Base-by-base conservation (phyloP, 2,797 vertebrate genomes). In the Rhodeus uyekii region DNA sequence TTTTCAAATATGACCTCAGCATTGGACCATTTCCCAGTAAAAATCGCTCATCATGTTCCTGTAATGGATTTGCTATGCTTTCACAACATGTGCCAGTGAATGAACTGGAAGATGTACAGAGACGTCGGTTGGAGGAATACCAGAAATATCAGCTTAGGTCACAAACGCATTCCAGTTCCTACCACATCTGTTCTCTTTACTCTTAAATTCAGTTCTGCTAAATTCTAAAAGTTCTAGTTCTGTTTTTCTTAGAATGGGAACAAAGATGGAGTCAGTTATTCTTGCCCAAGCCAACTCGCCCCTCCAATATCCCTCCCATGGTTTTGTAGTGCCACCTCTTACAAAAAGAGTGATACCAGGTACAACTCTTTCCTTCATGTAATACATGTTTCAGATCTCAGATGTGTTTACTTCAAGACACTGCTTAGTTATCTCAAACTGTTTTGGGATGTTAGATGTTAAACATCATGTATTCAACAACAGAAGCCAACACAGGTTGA, bases 291-390 rank as follows among this genome's bases (percentile, higher is more conserved):
- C 90, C 22, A 91, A 92, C 78, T 89, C 89, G 24, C 90, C 91
- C 29, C 83, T 92, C 61, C 88, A 90, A 68, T 92, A 91, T 80
- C 89, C 91, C 5, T 87, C 86, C 74, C 86, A 90, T 42, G 90
- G 91, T 19, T 82, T 90, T 13, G 87, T 27, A 60, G 88, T 90
- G 3, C 76, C 1, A 1, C 91, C 90, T 46, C 78, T 89, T 74
- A 82, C 42, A 78, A 58, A 76, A 48, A 87, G 34, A 64, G n/a
- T 69, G 2, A 88, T 92, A 46, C 90, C 91, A 87, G 90, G 91
- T 91, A 39, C 76, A 55, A 74, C 5, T 74, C 10, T 36, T 53
- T 73, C 0, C 48, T 36, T 13, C 19, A 34, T 34, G 6, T 50
- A 19, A 50, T 34, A 32, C 19, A 48, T 6, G 10, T 72, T n/a